Evolutionary conservation across 2,888 invertebrate genomes (phyloP).

Genomic region (Coenonympha arcania): DNA sequence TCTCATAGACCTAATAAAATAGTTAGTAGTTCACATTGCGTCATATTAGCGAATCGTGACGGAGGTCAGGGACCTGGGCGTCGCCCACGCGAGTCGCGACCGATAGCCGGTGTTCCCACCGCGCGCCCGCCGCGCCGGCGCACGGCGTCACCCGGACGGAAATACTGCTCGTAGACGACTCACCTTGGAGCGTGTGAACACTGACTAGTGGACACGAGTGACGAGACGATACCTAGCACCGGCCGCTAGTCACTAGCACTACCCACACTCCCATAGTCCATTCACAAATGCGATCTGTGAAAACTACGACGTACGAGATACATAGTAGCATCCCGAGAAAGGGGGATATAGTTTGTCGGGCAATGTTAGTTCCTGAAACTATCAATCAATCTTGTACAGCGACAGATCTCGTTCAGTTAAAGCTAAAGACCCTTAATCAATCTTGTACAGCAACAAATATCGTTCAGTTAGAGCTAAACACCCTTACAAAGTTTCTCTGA

Average conservation of each 20-base stretch:
- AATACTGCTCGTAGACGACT: conserved; percentile 50
- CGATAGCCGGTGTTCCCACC: conserved; percentile 31
- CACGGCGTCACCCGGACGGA: conserved; percentile 20
- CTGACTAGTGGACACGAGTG: too few relatives aligned
- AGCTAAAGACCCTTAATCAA: too few relatives aligned
- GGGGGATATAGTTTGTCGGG: too few relatives aligned
- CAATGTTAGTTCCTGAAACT: too few relatives aligned
- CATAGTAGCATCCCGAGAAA: background rate
- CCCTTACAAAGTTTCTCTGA: too few relatives aligned
- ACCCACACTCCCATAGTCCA: conserved; percentile 18
- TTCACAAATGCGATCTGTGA: conserved; percentile 31
- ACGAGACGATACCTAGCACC: conserved; percentile 19
- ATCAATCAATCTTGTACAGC: too few relatives aligned
- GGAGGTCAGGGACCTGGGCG: conserved; percentile 56
- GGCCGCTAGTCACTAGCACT: too few relatives aligned
- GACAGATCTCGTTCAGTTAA: too few relatives aligned
- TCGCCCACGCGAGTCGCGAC: conserved; percentile 43
- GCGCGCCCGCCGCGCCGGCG: conserved; percentile 1
- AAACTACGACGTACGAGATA: background rate
- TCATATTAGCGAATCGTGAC: conserved; percentile 36
- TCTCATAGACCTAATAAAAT: background rate
- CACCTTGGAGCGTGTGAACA: conserved; percentile 36
- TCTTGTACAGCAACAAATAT: too few relatives aligned
- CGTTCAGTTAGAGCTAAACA: too few relatives aligned
- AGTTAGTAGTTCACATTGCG: conserved; percentile 19